phyloP scores from a whole-genome alignment of 1,140 invertebrate species.

The Saxidomus purpurata region DNA sequence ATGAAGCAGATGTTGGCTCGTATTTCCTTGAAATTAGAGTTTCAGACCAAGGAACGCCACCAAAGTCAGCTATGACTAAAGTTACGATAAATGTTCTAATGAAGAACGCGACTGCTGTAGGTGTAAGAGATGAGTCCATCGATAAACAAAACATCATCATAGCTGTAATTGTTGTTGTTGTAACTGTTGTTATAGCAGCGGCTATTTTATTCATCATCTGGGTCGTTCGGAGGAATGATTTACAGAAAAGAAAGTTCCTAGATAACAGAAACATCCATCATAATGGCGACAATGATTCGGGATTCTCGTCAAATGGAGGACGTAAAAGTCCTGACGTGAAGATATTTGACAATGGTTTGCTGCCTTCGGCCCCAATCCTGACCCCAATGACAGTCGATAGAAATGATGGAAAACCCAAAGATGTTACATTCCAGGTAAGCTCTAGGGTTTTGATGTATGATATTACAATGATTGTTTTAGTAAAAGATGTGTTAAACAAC shows the following conservation, averaged over 20 bases:
- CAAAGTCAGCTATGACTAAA: constrained; percentile 11
- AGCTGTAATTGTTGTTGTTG: constrained; percentile 53
- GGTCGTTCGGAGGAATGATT: constrained; percentile 40
- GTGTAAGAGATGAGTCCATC: background rate
- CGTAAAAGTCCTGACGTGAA: constrained; percentile 33
- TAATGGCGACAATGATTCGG: constrained; percentile 34
- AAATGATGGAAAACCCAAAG: constrained; percentile 30
- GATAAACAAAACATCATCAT: constrained; percentile 57
- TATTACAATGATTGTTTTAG: no score
- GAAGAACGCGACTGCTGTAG: constrained; percentile 52
- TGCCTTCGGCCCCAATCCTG: constrained; percentile 24
- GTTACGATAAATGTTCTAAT: constrained; percentile 47
- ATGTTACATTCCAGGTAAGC: constrained; percentile 62
- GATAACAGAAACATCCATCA: background rate
- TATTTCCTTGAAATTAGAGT: constrained; percentile 46
- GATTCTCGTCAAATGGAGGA: constrained; percentile 11
- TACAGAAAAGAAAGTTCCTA: constrained; percentile 10
- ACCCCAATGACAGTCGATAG: constrained; percentile 30
- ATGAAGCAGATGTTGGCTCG: constrained; percentile 27
- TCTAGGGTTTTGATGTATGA: no score
- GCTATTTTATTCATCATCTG: constrained; percentile 53
- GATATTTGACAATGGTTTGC: constrained; percentile 15
- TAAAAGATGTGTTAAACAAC: no score
- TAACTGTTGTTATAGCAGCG: constrained; percentile 57
- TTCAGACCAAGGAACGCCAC: constrained; percentile 51